Conservation (phyloP, 2,113 vertebrate genomes). For the Mobula hypostoma region DNA sequence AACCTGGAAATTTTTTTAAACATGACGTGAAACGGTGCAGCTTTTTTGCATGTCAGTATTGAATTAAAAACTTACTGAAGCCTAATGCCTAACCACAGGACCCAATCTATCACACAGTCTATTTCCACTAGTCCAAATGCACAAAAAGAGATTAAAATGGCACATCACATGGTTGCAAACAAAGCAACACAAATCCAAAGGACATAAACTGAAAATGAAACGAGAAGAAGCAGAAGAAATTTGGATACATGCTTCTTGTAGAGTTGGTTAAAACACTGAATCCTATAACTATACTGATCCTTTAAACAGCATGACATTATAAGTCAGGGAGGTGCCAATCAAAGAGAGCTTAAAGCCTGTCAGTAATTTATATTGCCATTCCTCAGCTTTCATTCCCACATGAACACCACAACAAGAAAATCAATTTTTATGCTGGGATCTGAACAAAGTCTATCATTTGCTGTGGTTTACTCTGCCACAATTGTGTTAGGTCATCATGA, state of each 20-base stretch:
- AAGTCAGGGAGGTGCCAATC: background rate
- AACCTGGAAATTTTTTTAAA: background rate
- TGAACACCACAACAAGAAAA: background rate
- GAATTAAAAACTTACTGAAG: background rate
- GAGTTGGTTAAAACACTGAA: slow-evolving; percentile 6
- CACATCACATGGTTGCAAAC: background rate
- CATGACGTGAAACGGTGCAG: background rate
- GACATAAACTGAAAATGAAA: background rate
- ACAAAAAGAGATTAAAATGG: background rate
- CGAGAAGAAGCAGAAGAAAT: background rate
- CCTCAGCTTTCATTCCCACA: background rate
- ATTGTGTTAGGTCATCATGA: background rate
- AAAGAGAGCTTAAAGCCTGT: slow-evolving; percentile 25
- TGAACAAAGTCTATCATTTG: background rate
- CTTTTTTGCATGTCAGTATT: background rate
- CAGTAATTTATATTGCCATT: slow-evolving; percentile 11
- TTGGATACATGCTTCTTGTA: background rate
- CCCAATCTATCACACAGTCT: background rate
- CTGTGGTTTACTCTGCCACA: slow-evolving; percentile 2
- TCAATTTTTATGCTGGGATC: background rate
- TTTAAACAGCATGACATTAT: slow-evolving; percentile 13
- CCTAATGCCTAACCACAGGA: background rate
- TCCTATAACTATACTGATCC: background rate
- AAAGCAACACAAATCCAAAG: slow-evolving; percentile 23
- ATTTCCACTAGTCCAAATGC: background rate